Evolutionary conservation across 2,797 vertebrate genomes (phyloP).

Genomic region (Jordanella pulchra): DNA sequence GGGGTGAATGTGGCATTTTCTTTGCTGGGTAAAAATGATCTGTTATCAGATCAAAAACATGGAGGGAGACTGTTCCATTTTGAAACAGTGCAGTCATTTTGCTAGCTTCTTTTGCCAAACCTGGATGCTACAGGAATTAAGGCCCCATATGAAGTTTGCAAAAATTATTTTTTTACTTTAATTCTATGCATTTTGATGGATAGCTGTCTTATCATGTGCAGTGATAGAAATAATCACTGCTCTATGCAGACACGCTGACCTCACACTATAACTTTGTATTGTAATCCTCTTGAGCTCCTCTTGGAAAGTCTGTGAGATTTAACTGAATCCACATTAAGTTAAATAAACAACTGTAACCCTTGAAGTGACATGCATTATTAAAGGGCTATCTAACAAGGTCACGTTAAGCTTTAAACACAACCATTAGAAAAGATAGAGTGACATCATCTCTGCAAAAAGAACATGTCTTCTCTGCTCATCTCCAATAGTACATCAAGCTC

Average conservation of each 20-base stretch:
- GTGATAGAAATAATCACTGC: conserved; percentile 57
- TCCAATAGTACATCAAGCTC: conserved; percentile 30
- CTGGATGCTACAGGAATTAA: too few species aligned
- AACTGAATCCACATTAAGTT: conserved; percentile 7
- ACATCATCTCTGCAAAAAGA: conserved; percentile 15
- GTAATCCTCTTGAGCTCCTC: conserved; percentile 28
- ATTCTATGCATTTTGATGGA: conserved; percentile 34
- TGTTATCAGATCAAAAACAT: too few species aligned
- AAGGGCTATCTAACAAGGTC: conserved; percentile 15
- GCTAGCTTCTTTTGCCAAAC: too few species aligned
- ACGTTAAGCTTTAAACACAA: conserved; percentile 25
- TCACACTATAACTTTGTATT: conserved; percentile 38
- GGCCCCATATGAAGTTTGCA: background rate
- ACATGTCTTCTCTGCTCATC: conserved; percentile 20
- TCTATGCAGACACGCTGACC: conserved; percentile 44
- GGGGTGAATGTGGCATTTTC: too few species aligned
- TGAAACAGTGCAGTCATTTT: too few species aligned
- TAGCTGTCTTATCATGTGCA: conserved; percentile 26
- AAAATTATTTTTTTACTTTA: background rate
- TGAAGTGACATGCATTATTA: conserved; percentile 12
- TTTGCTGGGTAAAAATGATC: too few species aligned
- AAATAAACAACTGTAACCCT: conserved; percentile 35
- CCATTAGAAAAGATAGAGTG: conserved; percentile 15
- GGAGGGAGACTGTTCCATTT: too few species aligned
- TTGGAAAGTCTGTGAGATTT: conserved; percentile 29